Conservation (phyloP, 2,113 vertebrate species). For the Progne subis region DNA sequence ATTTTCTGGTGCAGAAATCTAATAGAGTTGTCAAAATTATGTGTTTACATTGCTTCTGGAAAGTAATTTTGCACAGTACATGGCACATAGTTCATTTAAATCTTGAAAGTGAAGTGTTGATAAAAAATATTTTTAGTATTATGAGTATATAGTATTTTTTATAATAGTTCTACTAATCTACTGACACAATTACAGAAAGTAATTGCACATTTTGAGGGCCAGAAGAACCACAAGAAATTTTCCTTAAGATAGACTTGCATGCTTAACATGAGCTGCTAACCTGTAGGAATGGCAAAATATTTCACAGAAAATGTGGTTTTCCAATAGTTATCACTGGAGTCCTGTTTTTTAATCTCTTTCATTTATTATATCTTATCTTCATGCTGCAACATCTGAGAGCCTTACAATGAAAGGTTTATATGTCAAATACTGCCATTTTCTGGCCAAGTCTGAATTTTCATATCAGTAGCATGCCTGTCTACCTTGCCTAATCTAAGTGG, state of each 20-base stretch:
- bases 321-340: background rate
- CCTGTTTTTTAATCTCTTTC: background rate
- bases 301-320: background rate
- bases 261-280: background rate
- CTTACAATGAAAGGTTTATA: background rate
- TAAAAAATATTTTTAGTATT: background rate
- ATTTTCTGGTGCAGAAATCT: background rate
- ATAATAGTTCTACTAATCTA: background rate
- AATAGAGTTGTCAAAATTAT: background rate
- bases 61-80: background rate
- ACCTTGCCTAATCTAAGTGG: background rate
- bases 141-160: background rate
- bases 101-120: background rate
- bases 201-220: background rate
- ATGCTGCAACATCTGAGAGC: background rate
- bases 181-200: background rate
- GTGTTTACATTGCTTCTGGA: constrained; percentile 13
- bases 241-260: background rate
- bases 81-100: background rate
- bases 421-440: background rate
- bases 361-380: background rate
- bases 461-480: background rate
- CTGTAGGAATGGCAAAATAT: background rate
- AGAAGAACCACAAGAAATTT: background rate
- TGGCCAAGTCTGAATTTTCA: background rate